These are phyloP conservation scores for Macrobrachium nipponense DNA, from an alignment of 1,140 invertebrate species.

Conservation along the genomic window DNA sequence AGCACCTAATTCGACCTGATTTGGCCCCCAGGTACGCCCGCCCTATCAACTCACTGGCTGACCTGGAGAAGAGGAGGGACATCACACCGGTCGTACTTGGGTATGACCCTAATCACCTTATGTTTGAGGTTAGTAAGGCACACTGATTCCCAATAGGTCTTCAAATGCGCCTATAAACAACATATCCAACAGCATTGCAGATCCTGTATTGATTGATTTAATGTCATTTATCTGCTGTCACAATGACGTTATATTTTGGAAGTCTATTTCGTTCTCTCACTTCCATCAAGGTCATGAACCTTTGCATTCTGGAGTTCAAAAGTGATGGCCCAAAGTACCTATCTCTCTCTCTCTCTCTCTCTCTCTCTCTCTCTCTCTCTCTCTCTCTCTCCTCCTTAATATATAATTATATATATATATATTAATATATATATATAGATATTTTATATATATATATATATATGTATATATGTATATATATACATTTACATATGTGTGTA, in stretches of 20 bases:
- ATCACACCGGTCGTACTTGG: neutral
- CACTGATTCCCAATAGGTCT: neutral
- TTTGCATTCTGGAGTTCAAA: too few species aligned
- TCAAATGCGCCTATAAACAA: neutral
- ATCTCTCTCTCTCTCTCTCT: too few species aligned
- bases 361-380: too few species aligned
- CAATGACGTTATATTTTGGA: too few species aligned
- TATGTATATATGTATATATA: constrained; percentile 5
- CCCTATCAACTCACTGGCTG: constrained; percentile 22
- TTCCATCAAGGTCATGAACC: too few species aligned
- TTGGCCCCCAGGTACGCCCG: constrained; percentile 7
- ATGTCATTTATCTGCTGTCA: too few species aligned
- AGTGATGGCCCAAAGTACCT: too few species aligned
- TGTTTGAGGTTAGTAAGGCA: constrained; percentile 17
- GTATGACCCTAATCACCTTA: constrained; percentile 29
- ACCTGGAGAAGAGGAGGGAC: constrained; percentile 20
- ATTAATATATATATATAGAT: constrained; percentile 26
- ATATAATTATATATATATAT: constrained; percentile 26
- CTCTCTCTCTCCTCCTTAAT: neutral
- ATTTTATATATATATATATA: constrained; percentile 32
- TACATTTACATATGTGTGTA: neutral
- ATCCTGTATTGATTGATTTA: neutral
- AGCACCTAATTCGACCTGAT: neutral
- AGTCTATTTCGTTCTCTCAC: too few species aligned
- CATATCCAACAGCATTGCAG: neutral